A percentile compares a stretch with the other conserved stretches of the same genome.
Evolutionary conservation across 37 sponge, comb jelly and placozoan species (phyloP).

Genomic region (Theonella swinhoei): DNA sequence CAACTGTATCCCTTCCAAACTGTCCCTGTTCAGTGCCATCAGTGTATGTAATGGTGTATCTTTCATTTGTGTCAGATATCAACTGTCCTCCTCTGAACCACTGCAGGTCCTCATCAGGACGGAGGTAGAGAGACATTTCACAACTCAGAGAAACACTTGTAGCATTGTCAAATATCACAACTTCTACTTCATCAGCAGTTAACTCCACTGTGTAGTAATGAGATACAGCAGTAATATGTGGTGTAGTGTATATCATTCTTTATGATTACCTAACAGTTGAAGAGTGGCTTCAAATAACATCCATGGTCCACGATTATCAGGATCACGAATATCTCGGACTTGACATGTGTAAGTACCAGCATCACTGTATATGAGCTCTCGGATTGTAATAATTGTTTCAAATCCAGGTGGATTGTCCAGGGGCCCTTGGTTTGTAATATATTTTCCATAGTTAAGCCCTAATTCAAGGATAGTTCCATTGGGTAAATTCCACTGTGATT

Average conservation of each 20-base stretch:
- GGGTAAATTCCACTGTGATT: background rate
- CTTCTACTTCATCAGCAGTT: background rate
- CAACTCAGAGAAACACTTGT: constrained; percentile 24
- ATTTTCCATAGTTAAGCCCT: too few relatives aligned
- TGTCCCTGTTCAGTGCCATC: background rate
- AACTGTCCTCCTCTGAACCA: constrained; percentile 30
- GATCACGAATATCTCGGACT: background rate
- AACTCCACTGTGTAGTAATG: background rate
- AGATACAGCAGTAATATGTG: too few relatives aligned
- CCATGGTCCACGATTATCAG: background rate
- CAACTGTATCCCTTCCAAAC: background rate
- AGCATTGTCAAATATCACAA: background rate
- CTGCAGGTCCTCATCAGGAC: constrained; percentile 17
- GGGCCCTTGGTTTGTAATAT: too few relatives aligned
- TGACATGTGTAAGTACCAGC: constrained; percentile 24
- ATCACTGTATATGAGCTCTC: constrained; percentile 13
- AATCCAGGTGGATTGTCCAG: too few relatives aligned
- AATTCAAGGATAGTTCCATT: too few relatives aligned
- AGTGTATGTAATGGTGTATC: constrained; percentile 3
- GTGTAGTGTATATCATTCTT: too few relatives aligned
- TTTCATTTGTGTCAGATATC: background rate
- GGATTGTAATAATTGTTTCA: constrained; percentile 5
- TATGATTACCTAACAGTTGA: background rate
- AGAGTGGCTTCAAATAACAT: background rate
- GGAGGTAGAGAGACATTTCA: constrained; percentile 50